Conservation (phyloP, 2,113 vertebrate species). For the Carlito syrichta region DNA sequence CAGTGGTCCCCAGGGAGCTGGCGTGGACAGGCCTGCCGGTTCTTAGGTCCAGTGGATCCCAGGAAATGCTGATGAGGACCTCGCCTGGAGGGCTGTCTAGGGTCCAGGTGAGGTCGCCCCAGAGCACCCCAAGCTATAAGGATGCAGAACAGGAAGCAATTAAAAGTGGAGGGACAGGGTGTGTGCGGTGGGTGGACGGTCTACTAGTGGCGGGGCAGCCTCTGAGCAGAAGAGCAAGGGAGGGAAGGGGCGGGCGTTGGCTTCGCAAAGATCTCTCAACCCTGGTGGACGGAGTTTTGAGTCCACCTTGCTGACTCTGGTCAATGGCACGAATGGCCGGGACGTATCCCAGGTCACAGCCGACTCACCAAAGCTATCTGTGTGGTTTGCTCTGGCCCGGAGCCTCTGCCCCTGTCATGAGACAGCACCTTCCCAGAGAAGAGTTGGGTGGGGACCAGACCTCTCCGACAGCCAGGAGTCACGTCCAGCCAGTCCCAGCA, state of each 20-base stretch:
- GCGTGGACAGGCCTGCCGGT: rapidly evolving
- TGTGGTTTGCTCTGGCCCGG: too few relatives aligned
- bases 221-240: background rate
- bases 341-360: background rate
- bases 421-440: background rate
- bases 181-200: rapidly evolving
- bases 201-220: background rate
- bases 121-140: rapidly evolving
- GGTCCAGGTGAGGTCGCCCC: background rate
- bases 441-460: rapidly evolving
- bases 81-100: background rate
- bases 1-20: too few relatives aligned
- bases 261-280: too few relatives aligned
- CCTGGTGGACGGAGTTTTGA: rapidly evolving
- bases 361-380: rapidly evolving
- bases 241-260: background rate
- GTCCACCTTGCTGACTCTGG: background rate
- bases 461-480: background rate
- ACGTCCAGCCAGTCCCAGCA: background rate
- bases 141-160: background rate
- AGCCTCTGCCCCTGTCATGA: background rate
- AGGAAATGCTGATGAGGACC: too few relatives aligned
- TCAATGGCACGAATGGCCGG: background rate
- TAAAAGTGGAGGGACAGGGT: background rate
- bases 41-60: too few relatives aligned